Conservation (phyloP, 2,797 vertebrate species). For the Gouania willdenowi region DNA sequence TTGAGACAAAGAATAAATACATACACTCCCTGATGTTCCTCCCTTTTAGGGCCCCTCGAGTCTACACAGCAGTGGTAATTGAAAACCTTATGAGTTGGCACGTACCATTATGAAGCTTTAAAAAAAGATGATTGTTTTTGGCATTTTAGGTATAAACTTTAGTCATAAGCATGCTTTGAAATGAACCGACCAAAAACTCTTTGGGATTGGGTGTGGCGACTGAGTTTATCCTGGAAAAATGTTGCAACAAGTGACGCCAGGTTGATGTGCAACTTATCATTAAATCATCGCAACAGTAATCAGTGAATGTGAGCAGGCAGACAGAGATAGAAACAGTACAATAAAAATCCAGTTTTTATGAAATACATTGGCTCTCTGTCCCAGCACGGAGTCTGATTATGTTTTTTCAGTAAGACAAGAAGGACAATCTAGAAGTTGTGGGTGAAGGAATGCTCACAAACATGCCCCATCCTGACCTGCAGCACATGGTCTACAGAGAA, state of each 20-base stretch:
- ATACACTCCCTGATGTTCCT: neutral
- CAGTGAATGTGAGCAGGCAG: too few species aligned
- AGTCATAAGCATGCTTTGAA: constrained; percentile 21
- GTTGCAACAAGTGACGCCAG: constrained; percentile 42
- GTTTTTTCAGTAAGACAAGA: constrained; percentile 43
- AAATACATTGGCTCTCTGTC: too few species aligned
- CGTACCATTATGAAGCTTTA: constrained; percentile 5
- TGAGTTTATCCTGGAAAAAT: constrained; percentile 33
- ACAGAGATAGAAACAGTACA: too few species aligned
- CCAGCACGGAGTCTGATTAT: constrained; percentile 38
- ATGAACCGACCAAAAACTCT: constrained; percentile 7
- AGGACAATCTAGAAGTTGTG: constrained; percentile 28
- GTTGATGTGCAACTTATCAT: constrained; percentile 49
- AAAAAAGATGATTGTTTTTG: constrained; percentile 26
- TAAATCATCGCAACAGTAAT: constrained; percentile 44
- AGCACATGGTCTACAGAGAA: constrained; percentile 60
- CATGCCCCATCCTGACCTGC: constrained; percentile 67
- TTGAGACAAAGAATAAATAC: constrained; percentile 8
- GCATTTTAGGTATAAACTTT: constrained; percentile 25
- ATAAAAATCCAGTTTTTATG: too few species aligned
- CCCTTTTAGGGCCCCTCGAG: neutral
- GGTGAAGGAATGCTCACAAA: constrained; percentile 68
- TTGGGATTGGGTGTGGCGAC: constrained; percentile 31
- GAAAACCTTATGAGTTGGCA: constrained; percentile 11
- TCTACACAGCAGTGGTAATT: constrained; percentile 9